Conservation (phyloP, 2,888 invertebrate genomes). For the Parascotia fuliginaria region DNA sequence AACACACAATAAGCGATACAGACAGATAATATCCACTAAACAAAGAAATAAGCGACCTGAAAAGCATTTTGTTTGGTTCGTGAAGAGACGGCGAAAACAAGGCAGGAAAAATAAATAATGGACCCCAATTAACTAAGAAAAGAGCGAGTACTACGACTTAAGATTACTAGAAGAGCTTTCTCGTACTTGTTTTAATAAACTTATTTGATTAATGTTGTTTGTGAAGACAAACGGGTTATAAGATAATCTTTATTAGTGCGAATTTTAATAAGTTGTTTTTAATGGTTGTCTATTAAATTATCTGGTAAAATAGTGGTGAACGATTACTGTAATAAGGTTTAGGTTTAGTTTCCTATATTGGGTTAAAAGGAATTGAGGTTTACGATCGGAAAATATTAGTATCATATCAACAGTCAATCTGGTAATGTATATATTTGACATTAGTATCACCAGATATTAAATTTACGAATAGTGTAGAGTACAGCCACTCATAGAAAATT, state of each 20-base stretch:
- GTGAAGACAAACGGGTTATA: background rate
- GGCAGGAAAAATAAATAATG: slow-evolving; percentile 66
- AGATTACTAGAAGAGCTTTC: slow-evolving; percentile 23
- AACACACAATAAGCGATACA: background rate
- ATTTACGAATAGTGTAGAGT: too few relatives aligned
- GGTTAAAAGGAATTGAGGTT: too few relatives aligned
- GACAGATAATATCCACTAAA: slow-evolving; percentile 35
- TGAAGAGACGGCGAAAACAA: slow-evolving; percentile 60
- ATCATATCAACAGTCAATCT: too few relatives aligned
- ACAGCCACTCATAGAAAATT: too few relatives aligned
- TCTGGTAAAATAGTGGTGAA: too few relatives aligned
- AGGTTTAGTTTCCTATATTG: too few relatives aligned
- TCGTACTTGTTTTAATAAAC: slow-evolving; percentile 3
- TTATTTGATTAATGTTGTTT: slow-evolving; percentile 2
- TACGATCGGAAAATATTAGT: too few relatives aligned
- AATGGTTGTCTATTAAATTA: too few relatives aligned
- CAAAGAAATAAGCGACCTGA: slow-evolving; percentile 52
- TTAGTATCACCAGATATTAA: too few relatives aligned
- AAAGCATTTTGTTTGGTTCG: slow-evolving; percentile 60
- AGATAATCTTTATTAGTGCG: background rate
- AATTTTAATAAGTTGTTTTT: background rate
- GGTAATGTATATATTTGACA: too few relatives aligned
- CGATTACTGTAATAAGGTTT: too few relatives aligned
- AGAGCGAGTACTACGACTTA: slow-evolving; percentile 42
- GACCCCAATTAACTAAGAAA: slow-evolving; percentile 67